Evolutionary conservation across 2,888 invertebrate species (phyloP), one percentile per base, ranked within the genome.

Genomic region (Leptopilina myrica): DNA sequence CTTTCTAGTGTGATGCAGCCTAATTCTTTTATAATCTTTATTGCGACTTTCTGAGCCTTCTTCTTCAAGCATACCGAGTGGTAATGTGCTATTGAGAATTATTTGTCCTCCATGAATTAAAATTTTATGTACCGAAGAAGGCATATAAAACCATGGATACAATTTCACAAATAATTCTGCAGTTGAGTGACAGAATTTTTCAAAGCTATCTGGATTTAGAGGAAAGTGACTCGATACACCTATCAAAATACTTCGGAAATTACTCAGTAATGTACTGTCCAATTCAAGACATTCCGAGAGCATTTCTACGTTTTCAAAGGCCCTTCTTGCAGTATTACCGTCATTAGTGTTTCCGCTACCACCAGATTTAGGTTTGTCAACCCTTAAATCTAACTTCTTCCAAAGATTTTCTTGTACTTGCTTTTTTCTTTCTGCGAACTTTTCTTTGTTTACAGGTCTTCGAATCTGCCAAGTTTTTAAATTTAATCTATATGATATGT

Each of bases 301-400:
- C 15, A 65, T 65, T 65, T 65, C 65, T 65, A 40, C 65, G 65
- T 65, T 65, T 65, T 26, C n/a, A 65, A 65, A 65, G 65, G 65
- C 65, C 65, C 65, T 65, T 65, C 65, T 65, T 26, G 76, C 62
- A 67, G 64, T 43, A 33, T 79, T 76, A 15, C 59, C 76, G 56
- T 59, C 76, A 76, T 76, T 76, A 59, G 33, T 76, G 56, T 56
- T 56, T 59, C 76, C 76, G 59, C 56, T 59, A 33, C 76, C 76
- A 59, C 76, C 76, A 59, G 76, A 59, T 76, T 76, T 76, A 59
- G 76, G 76, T 59, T 65, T 49, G 49, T 77, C 77, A 49, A 77
- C 77, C 14, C 49, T 64, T 43, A 77, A 49, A 33, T 66, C 77
- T 49, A 77, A 65, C 14, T 77, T 77, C 14, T 77, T 43, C 49